These are phyloP conservation scores for Reticulitermes speratus DNA, from an alignment of 1,140 invertebrate species.

Conservation along the genomic window DNA sequence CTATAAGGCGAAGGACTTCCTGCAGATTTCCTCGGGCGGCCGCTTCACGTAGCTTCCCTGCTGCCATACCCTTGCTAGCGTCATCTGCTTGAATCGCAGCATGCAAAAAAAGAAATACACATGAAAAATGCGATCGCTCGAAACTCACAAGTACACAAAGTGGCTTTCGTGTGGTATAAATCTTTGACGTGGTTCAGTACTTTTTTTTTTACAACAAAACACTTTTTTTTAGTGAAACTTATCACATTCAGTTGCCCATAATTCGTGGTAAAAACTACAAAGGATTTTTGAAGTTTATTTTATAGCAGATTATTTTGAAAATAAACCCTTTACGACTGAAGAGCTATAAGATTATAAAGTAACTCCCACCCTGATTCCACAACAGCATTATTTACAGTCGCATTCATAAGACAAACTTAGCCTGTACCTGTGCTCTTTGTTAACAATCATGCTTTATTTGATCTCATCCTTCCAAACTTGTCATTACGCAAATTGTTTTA, in stretches of 20 bases:
- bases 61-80: constrained; percentile 28
- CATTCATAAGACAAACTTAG: background rate
- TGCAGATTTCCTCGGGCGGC: constrained; percentile 39
- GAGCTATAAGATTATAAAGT: background rate
- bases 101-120: constrained; percentile 14
- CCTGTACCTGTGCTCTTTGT: background rate
- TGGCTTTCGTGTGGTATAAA: background rate
- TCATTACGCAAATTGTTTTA: too few relatives aligned
- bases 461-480: background rate
- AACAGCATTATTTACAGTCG: background rate
- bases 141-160: background rate
- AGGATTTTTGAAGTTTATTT: background rate
- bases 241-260: background rate
- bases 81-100: constrained; percentile 22
- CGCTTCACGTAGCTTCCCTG: constrained; percentile 39
- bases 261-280: background rate
- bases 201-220: background rate
- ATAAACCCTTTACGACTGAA: background rate
- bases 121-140: background rate
- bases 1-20: constrained; percentile 38
- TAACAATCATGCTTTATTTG: background rate
- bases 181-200: background rate
- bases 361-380: background rate
- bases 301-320: background rate
- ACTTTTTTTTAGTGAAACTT: background rate